These are phyloP conservation scores for Onychomys leucogaster DNA, from an alignment of 2,797 vertebrate genomes.

Conservation along the genomic window DNA sequence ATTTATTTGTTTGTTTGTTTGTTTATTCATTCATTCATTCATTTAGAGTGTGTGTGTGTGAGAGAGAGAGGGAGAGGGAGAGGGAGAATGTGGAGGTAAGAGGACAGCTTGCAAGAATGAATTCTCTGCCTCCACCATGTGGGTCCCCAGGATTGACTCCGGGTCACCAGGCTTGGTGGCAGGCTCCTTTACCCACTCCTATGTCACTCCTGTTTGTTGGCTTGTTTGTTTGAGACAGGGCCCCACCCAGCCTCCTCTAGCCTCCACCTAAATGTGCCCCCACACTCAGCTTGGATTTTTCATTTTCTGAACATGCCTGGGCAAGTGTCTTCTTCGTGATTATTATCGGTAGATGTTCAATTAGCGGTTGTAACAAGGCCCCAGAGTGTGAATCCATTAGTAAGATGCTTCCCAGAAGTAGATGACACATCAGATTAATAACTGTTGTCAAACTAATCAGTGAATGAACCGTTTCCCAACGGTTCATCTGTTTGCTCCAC, in stretches of 20 bases:
- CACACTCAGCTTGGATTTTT: not conserved
- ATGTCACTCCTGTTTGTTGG: not conserved
- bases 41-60: not conserved
- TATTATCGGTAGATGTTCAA: not conserved
- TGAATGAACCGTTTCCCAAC: not conserved
- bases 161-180: not conserved
- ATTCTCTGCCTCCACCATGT: not conserved
- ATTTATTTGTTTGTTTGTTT: not conserved
- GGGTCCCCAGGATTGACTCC: not conserved
- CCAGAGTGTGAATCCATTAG: not conserved
- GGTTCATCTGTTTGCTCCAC: not conserved
- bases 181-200: no score
- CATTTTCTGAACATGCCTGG: not conserved
- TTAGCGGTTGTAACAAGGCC: not conserved
- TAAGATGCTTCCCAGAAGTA: not conserved
- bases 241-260: not conserved
- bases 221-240: not conserved
- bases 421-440: not conserved
- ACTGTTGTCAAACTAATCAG: not conserved
- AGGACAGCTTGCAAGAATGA: not conserved
- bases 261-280: not conserved
- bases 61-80: not conserved
- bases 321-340: not conserved
- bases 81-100: not conserved
- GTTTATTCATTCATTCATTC: not conserved